Percentiles rank a stretch among this genome's conserved stretches.
Evolutionary conservation across 1,140 invertebrate genomes (phyloP).

Genomic region (Platorchestia sp.): DNA sequence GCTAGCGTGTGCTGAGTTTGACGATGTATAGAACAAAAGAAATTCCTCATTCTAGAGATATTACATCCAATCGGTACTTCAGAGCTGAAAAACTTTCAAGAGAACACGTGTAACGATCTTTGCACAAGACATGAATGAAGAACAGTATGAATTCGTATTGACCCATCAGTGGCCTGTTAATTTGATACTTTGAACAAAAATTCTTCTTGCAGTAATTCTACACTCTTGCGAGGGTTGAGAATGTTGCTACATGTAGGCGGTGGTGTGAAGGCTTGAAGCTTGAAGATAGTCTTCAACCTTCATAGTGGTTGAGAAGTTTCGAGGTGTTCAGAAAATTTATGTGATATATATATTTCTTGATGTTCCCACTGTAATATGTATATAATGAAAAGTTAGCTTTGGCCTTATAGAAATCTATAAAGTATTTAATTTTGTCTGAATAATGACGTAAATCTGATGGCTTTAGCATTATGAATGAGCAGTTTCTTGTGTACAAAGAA

Average conservation of each 20-base stretch:
- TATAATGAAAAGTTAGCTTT: not conserved
- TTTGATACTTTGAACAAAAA: too few relatives aligned
- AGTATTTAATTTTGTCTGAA: not conserved
- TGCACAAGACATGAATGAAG: not conserved
- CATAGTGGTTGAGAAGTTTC: not conserved
- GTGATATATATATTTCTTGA: not conserved
- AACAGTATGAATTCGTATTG: not conserved
- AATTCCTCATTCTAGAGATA: not conserved
- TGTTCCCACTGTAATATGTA: not conserved
- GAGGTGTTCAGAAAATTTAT: not conserved
- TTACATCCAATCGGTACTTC: not conserved
- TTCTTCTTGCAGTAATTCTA: too few relatives aligned
- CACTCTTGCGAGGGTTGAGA: too few relatives aligned
- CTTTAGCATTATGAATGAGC: not conserved
- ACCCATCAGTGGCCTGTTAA: too few relatives aligned
- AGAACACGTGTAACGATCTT: not conserved
- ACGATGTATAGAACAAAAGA: too few relatives aligned
- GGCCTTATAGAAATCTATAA: not conserved
- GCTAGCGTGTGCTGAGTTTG: too few relatives aligned
- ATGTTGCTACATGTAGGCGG: too few relatives aligned
- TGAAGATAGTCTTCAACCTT: too few relatives aligned
- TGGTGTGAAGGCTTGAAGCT: too few relatives aligned
- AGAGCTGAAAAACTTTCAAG: not conserved
- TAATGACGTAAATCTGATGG: not conserved
- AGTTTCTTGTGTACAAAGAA: too few relatives aligned